Evolutionary conservation across 2,888 invertebrate genomes (phyloP), one percentile per base, ranked within the genome.

Genomic region (Caenorhabditis parvicauda): DNA sequence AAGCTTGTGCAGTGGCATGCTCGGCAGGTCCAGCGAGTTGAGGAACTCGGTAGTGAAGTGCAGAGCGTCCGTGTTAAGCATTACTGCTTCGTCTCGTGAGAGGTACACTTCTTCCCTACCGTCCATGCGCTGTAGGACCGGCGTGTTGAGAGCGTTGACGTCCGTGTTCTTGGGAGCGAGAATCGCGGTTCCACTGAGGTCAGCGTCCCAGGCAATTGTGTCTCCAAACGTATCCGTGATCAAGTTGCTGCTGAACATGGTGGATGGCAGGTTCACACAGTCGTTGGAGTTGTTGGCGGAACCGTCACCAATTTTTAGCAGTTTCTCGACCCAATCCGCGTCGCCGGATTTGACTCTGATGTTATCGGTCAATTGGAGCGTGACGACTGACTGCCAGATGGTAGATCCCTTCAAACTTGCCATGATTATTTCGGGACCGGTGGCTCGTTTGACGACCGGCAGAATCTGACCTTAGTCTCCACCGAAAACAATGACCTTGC

Each of bases 401-500:
- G 12, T 2, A 7, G 46, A 49, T 2, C 19, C 32, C 17, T 62
- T 65, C 21, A 65, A 35, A 28, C 35, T 43, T 6, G 44, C 47
- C 3, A 37, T 38, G 5, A 59, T 42, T 32, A 32, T 29, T 1
- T 62, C 59, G 0, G 12, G n/a, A 6, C 22, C 24, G 9, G 21
- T 14, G 22, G 45, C 41, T 25, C 41, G 44, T 12, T 62, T 48
- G 12, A 58, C 17, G 3, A 65, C 51, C 1, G 61, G 65, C 1
- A 65, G 29, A 14, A 50, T 51, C 35, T 66, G 59, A 1, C 58
- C 38, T 28, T 58, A 61, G 39, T 64, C 64, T 24, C 61, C 64
- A 6, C 64, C 64, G 0, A 59, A 9, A 6, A 65, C 28, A 0
- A 65, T 25, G 0, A 25, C 27, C 39, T 56, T 50, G 19, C 62